A percentile compares a stretch with the other conserved stretches of the same genome.
phyloP scores from a whole-genome alignment of 2,113 vertebrate species.

The Emydura subglobosa region DNA sequence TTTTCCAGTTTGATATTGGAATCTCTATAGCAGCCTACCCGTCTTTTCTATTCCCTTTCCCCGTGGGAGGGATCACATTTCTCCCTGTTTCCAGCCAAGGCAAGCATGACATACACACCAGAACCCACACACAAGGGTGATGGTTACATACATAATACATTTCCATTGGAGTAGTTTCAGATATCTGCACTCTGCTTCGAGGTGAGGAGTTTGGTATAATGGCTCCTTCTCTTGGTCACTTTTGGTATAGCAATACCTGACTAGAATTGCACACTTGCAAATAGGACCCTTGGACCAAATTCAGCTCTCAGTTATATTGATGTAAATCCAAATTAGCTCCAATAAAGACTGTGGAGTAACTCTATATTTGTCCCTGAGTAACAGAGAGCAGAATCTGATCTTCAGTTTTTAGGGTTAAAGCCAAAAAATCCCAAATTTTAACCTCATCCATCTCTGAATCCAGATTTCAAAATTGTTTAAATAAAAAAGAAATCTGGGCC shows the following conservation, averaged over 20 bases:
- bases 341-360: neutral
- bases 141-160: neutral
- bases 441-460: neutral
- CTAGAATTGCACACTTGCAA: neutral
- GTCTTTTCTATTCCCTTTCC: constrained; percentile 27
- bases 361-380: neutral
- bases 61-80: neutral
- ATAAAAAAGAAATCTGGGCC: neutral
- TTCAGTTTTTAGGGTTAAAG: neutral
- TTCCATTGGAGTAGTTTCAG: neutral
- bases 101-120: neutral
- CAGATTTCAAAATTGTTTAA: neutral
- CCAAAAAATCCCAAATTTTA: neutral
- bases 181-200: neutral
- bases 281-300: neutral
- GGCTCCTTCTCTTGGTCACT: constrained; percentile 58
- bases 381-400: neutral
- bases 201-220: constrained; percentile 13
- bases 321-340: neutral
- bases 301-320: neutral
- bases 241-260: neutral
- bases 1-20: neutral
- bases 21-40: neutral
- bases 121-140: neutral
- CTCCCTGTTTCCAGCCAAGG: constrained; percentile 14